Conservation (phyloP, 2,888 invertebrate genomes). For the Diarsia dahlii region DNA sequence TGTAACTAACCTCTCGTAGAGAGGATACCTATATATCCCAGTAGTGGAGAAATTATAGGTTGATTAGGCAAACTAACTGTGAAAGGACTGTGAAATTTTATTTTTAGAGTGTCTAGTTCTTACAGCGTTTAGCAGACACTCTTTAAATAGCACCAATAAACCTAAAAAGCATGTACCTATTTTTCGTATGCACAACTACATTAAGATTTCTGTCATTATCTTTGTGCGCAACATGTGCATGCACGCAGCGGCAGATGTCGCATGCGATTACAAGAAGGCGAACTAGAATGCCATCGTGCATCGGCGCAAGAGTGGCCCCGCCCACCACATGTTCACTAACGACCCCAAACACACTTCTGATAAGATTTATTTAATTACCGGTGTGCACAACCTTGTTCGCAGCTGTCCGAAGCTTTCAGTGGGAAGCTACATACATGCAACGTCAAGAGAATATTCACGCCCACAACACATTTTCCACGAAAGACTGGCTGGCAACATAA, state of each 20-base stretch:
- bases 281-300: conserved; percentile 5
- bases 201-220: conserved; percentile 4
- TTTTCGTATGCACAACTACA: not conserved
- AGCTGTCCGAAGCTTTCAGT: conserved; percentile 91
- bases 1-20: no score
- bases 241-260: conserved; percentile 20
- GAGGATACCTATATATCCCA: no score
- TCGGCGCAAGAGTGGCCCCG: conserved; percentile 14
- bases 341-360: conserved; percentile 28
- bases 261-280: conserved; percentile 12
- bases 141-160: conserved; percentile 16
- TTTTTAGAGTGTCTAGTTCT: not conserved
- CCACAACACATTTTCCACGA: conserved; percentile 12
- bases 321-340: conserved; percentile 32
- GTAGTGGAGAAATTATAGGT: no score
- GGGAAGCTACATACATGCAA: conserved; percentile 86
- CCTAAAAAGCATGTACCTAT: not conserved
- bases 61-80: not conserved
- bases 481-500: not conserved
- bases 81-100: not conserved
- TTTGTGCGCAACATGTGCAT: not conserved
- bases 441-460: conserved; percentile 2
- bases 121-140: not conserved
- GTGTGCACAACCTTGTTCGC: conserved; percentile 85
- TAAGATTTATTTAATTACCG: conserved; percentile 69